Evolutionary conservation across 2,888 invertebrate species (phyloP).

Genomic region (Euzophera pinguis): DNA sequence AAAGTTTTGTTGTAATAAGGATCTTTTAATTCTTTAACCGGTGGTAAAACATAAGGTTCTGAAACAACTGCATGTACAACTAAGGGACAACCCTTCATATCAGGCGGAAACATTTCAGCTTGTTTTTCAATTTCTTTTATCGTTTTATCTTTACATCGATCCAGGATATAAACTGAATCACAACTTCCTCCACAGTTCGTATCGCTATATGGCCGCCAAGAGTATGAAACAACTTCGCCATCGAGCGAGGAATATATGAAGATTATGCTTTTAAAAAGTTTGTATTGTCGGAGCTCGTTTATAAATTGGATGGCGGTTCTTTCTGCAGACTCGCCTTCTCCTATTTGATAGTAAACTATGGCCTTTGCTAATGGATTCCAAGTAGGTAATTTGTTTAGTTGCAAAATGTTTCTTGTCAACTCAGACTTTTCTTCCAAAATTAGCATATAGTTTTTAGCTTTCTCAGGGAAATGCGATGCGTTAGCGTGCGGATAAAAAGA

Average conservation of each 20-base stretch:
- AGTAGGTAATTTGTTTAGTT: constrained; percentile 68
- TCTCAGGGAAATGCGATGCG: constrained; percentile 76
- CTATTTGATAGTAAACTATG: constrained; percentile 62
- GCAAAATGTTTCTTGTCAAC: constrained; percentile 63
- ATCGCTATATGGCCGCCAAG: constrained; percentile 67
- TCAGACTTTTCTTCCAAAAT: constrained; percentile 72
- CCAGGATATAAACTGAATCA: constrained; percentile 58
- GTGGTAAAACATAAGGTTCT: constrained; percentile 72
- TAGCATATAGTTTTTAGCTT: constrained; percentile 77
- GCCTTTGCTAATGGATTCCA: constrained; percentile 77
- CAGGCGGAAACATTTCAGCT: constrained; percentile 57
- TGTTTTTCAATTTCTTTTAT: constrained; percentile 46
- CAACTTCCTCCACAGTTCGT: constrained; percentile 66
- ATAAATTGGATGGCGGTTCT: constrained; percentile 56
- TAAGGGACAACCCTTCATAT: constrained; percentile 67
- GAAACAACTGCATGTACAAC: constrained; percentile 63
- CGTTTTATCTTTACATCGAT: constrained; percentile 52
- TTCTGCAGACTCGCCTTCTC: constrained; percentile 43
- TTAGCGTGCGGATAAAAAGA: constrained; percentile 70
- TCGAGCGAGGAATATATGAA: constrained; percentile 52
- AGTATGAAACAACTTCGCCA: constrained; percentile 58
- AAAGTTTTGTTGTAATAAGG: constrained; percentile 51
- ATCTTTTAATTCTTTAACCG: constrained; percentile 42
- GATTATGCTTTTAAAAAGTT: constrained; percentile 62
- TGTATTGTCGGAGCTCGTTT: constrained; percentile 57